phyloP scores from a whole-genome alignment of 1,140 invertebrate species.

The Lepidurus packardi region DNA sequence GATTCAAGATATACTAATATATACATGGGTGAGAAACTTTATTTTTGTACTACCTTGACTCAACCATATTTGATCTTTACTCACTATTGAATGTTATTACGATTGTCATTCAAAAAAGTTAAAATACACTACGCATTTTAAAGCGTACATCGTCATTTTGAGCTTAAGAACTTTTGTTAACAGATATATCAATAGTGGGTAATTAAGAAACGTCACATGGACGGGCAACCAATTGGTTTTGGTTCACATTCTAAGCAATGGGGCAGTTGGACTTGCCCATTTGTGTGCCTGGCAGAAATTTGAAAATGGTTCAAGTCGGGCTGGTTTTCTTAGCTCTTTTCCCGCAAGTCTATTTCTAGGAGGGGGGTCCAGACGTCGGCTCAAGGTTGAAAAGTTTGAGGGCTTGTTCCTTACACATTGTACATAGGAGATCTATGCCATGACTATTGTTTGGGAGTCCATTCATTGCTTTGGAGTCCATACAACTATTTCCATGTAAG shows the following conservation, averaged over 20 bases:
- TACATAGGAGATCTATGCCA: background rate
- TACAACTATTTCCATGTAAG: background rate
- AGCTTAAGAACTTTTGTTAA: no score
- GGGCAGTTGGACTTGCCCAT: no score
- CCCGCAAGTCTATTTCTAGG: background rate
- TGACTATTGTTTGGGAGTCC: background rate
- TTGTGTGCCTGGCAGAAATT: no score
- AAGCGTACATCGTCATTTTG: no score
- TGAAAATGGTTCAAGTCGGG: background rate
- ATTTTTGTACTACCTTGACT: background rate
- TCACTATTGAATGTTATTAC: background rate
- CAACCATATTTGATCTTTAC: background rate
- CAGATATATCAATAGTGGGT: no score
- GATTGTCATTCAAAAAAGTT: no score
- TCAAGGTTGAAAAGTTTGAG: background rate
- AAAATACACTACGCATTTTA: no score
- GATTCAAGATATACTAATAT: background rate
- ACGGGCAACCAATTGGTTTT: no score
- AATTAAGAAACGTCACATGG: no score
- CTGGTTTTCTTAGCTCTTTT: background rate
- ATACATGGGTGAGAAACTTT: background rate
- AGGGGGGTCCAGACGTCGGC: background rate
- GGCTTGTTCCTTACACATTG: conserved; percentile 14
- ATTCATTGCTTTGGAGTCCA: background rate
- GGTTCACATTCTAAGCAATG: no score